Percentiles rank a stretch among this genome's conserved stretches.
Evolutionary conservation across 2,113 vertebrate genomes (phyloP).

Genomic region (Pelmatolapia mariae): DNA sequence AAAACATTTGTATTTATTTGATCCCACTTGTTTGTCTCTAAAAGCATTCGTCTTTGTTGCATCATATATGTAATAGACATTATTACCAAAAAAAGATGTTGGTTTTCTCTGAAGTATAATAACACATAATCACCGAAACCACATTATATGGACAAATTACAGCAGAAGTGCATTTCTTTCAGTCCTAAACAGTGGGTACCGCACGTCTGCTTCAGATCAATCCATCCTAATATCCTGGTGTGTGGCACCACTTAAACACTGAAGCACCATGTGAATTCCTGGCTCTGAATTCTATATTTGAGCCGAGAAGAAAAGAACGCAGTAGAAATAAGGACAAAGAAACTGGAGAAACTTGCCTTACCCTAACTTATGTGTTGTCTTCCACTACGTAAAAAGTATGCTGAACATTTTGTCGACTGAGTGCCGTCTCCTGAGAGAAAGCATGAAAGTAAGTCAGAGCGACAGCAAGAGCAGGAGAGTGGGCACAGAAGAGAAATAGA

Average conservation of each 20-base stretch:
- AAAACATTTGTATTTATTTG: not conserved
- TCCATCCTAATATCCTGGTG: conserved; percentile 9
- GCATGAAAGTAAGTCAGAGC: not conserved
- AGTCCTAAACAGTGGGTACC: not conserved
- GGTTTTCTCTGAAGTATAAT: conserved; percentile 19
- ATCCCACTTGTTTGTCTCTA: not conserved
- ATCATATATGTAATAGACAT: not conserved
- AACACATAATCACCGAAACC: conserved; percentile 2
- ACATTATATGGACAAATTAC: conserved; percentile 20
- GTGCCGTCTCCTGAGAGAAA: not conserved
- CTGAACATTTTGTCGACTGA: conserved; percentile 1
- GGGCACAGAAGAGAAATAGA: not conserved
- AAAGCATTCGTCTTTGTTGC: not conserved
- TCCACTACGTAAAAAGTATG: not conserved
- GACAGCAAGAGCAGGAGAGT: not conserved
- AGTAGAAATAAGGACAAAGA: not conserved
- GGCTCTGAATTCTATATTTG: not conserved
- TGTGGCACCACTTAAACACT: conserved; percentile 12
- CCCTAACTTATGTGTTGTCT: not conserved
- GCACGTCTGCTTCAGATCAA: not conserved
- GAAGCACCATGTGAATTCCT: conserved; percentile 6
- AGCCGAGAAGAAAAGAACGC: not conserved
- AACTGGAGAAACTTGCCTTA: not conserved
- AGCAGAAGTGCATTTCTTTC: not conserved
- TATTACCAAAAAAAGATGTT: conserved; percentile 10